Evolutionary conservation across 2,113 vertebrate genomes (phyloP).

Genomic region (Rattus norvegicus): DNA sequence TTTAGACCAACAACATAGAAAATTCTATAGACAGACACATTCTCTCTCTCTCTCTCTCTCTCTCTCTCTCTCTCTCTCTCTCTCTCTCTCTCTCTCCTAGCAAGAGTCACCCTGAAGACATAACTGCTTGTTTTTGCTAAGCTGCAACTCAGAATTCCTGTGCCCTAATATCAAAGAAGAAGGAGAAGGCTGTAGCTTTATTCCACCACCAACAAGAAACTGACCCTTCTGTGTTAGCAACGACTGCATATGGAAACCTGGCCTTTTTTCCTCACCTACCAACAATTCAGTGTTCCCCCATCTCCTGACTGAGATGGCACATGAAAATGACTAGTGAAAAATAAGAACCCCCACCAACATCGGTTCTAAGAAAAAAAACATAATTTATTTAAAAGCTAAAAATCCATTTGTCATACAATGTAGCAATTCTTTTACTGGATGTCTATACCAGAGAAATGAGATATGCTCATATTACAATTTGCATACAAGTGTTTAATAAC

Average conservation of each 20-base stretch:
- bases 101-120: background rate
- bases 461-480: background rate
- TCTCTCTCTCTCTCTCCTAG: background rate
- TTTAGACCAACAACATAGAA: background rate
- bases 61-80: too few relatives aligned
- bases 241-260: background rate
- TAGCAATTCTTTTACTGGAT: background rate
- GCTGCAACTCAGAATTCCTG: background rate
- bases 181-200: background rate
- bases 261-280: background rate
- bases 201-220: background rate
- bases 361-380: background rate
- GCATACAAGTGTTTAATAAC: background rate
- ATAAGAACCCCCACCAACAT: background rate
- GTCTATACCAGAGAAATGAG: conserved; percentile 11
- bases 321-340: background rate
- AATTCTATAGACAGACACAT: background rate
- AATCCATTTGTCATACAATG: background rate
- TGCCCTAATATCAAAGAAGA: background rate
- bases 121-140: background rate
- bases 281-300: background rate
- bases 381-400: conserved; percentile 35
- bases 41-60: too few relatives aligned
- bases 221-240: background rate
- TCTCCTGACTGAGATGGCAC: background rate